Conservation (phyloP, 2,888 invertebrate genomes). For the Automeris io region DNA sequence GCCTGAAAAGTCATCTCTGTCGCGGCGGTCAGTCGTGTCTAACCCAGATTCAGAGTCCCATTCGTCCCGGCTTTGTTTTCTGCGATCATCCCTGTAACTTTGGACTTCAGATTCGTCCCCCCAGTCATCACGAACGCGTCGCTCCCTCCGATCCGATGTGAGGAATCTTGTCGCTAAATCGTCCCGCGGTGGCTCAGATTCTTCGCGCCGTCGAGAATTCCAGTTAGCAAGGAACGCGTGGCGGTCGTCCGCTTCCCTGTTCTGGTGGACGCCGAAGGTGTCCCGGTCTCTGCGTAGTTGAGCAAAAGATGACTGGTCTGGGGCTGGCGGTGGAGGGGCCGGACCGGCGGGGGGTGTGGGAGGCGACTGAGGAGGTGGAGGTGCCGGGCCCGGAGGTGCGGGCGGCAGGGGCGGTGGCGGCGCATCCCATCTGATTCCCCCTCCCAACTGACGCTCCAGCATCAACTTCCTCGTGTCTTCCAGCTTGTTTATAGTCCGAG, state of each 20-base stretch:
- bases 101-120: slow-evolving; percentile 59
- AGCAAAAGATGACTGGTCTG: slow-evolving; percentile 78
- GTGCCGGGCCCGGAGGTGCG: slow-evolving; percentile 76
- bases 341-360: slow-evolving; percentile 79
- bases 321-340: slow-evolving; percentile 76
- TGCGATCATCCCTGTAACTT: slow-evolving; percentile 52
- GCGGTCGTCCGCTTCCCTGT: slow-evolving; percentile 75
- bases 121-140: slow-evolving; percentile 55
- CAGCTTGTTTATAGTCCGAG: slow-evolving; percentile 85
- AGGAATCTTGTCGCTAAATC: slow-evolving; percentile 64
- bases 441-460: slow-evolving; percentile 89
- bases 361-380: slow-evolving; percentile 80
- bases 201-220: slow-evolving; percentile 63
- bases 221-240: slow-evolving; percentile 71
- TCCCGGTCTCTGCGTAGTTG: slow-evolving; percentile 83
- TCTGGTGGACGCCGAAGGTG: slow-evolving; percentile 84
- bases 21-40: slow-evolving; percentile 46
- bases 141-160: slow-evolving; percentile 55
- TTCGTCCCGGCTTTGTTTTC: slow-evolving; percentile 54
- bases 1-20: slow-evolving; percentile 57
- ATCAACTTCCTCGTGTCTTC: slow-evolving; percentile 91
- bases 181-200: slow-evolving; percentile 53
- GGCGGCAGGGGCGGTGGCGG: slow-evolving; percentile 82
- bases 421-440: slow-evolving; percentile 79
- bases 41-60: slow-evolving; percentile 69